Evolutionary conservation across 1,140 invertebrate species (phyloP), one percentile per base, ranked within the genome.

Genomic region (Pseudomyrmex dendroicus): DNA sequence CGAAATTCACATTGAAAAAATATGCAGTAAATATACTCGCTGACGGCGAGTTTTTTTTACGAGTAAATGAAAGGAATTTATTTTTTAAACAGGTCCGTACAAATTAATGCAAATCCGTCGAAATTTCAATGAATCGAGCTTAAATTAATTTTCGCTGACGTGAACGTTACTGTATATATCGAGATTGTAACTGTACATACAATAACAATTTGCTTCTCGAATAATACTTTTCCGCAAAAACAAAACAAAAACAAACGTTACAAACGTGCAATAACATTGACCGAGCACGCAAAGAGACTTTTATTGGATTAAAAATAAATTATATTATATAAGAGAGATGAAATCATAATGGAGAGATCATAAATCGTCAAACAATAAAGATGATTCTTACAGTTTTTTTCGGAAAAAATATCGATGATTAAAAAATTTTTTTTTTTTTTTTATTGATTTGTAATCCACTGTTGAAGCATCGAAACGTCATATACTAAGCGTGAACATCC

Each of bases 91-190:
- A 78, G 66, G 44, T 57, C 44, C 44, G 76, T 25, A 35, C 35
- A 59, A 80, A 72, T 80, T 70, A 80, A 80, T 72, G 35, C 46
- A 59, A 48, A 70, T 50, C 35, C 20, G 5, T 70, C 72, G 54
- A 72, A 80, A 80, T 72, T 80, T 70, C 66, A 48, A 72, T 72
- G 35, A 59, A 80, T 80, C 22, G 76, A 70, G 66, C 54, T 59
- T 59, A 80, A 80, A 70, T 70, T 54, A 61, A 80, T 80, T 80
- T 80, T 72, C 54, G 10, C 15, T 48, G 44, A 80, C 72, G 44
- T 9, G 54, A 9, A 70, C 46, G 70, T 35, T 35, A 35, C 35
- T 52, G 54, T 35, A 20, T 35, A 3, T 50, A 20, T 50, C 22
- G 12, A 22, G 22, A 72, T 74, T 74, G 15, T 50, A 74, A 63